phyloP scores from a whole-genome alignment of 2,113 vertebrate genomes.

The Lanius ludovicianus region DNA sequence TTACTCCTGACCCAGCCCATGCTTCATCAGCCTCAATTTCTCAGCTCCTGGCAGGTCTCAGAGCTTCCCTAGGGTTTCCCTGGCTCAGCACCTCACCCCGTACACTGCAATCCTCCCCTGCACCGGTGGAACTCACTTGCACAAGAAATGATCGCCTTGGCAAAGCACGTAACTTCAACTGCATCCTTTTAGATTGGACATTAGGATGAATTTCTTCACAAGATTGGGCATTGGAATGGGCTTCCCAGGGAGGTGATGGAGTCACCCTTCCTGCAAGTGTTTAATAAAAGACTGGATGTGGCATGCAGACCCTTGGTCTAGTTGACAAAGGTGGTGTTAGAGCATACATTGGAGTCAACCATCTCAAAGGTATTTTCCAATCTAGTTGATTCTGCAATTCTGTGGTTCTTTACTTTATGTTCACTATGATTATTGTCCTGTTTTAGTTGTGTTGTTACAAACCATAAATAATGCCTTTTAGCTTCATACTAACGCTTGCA shows the following conservation, averaged over 20 bases:
- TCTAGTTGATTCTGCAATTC: not conserved
- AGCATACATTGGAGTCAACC: no score
- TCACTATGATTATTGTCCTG: not conserved
- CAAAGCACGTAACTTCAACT: not conserved
- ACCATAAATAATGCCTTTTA: not conserved
- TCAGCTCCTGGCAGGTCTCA: not conserved
- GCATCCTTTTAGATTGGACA: not conserved
- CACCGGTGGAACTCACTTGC: rapidly evolving
- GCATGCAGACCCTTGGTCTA: not conserved
- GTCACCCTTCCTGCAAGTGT: rapidly evolving
- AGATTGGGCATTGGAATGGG: not conserved
- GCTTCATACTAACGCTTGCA: not conserved
- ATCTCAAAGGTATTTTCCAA: not conserved
- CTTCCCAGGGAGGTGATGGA: not conserved
- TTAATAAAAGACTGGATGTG: not conserved
- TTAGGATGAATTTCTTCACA: not conserved
- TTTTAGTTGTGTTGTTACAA: not conserved
- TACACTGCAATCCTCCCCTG: no score
- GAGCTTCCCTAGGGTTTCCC: not conserved
- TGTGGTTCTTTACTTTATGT: not conserved
- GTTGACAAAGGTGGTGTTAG: rapidly evolving
- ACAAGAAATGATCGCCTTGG: no score
- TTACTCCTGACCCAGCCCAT: not conserved
- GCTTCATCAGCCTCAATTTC: not conserved
- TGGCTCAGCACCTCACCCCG: not conserved